Evolutionary conservation across 2,888 invertebrate genomes (phyloP).

Genomic region (Dasysyrphus albostriatus): DNA sequence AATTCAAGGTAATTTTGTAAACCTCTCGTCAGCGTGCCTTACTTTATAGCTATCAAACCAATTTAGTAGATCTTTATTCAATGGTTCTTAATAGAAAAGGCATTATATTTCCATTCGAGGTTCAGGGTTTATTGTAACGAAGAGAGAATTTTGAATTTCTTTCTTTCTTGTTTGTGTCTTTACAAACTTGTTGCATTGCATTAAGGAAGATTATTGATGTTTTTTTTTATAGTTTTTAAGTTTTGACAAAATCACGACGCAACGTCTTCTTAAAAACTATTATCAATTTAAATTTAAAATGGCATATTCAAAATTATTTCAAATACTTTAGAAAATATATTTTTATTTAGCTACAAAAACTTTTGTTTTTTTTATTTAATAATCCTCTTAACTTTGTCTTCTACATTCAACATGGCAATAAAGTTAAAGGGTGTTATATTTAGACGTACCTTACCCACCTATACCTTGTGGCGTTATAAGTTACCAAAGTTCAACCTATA

Average conservation of each 20-base stretch:
- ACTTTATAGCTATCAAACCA: too few species aligned
- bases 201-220: too few species aligned
- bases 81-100: too few species aligned
- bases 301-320: background rate
- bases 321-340: background rate
- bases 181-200: too few species aligned
- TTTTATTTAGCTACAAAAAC: background rate
- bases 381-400: slow-evolving; percentile 8
- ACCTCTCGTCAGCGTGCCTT: too few species aligned
- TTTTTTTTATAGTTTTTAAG: too few species aligned
- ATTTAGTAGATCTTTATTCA: too few species aligned
- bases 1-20: too few species aligned
- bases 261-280: background rate
- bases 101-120: too few species aligned
- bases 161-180: too few species aligned
- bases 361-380: background rate
- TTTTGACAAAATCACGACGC: background rate
- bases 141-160: too few species aligned
- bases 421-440: slow-evolving; percentile 1
- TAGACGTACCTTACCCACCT: background rate
- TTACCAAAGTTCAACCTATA: slow-evolving; percentile 51
- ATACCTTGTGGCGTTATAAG: slow-evolving; percentile 34
- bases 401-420: background rate
- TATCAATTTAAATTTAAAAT: background rate
- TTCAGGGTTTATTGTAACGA: too few species aligned